phyloP scores from a whole-genome alignment of 1,140 invertebrate genomes.

The Lerema accius region DNA sequence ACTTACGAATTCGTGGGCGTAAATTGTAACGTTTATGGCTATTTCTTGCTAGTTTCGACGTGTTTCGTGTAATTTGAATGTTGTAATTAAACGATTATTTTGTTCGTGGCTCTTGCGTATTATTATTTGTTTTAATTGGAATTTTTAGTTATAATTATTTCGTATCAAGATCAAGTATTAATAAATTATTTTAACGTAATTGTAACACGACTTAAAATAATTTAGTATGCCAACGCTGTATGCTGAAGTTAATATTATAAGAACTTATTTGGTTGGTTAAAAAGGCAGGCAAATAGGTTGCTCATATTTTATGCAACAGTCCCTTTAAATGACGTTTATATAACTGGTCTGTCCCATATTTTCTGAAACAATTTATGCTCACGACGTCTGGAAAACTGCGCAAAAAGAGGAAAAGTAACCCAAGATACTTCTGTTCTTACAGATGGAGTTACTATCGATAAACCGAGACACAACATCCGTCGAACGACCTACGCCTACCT shows the following conservation, averaged over 20 bases:
- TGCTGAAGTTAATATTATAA: not conserved
- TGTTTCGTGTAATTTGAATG: constrained; percentile 43
- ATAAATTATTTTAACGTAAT: not conserved
- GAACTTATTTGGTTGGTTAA: not conserved
- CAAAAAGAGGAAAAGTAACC: constrained; percentile 9
- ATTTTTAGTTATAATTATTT: constrained; percentile 5
- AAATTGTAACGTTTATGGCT: constrained; percentile 62
- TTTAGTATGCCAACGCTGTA: too few relatives aligned
- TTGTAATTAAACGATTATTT: constrained; percentile 18
- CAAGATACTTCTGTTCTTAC: constrained; percentile 37
- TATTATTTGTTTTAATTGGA: constrained; percentile 4
- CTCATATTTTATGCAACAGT: not conserved
- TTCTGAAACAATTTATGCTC: constrained; percentile 14
- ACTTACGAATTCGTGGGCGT: constrained; percentile 67
- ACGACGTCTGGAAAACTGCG: constrained; percentile 11
- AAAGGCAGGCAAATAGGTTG: not conserved
- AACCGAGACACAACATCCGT: constrained; percentile 36
- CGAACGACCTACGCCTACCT: constrained; percentile 48
- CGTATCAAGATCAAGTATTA: not conserved
- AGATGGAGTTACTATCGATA: constrained; percentile 43
- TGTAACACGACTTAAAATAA: not conserved
- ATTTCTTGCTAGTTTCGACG: constrained; percentile 49
- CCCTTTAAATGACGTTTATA: not conserved
- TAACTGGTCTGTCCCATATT: not conserved
- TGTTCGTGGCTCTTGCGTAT: constrained; percentile 9